Percentiles rank a stretch among this genome's conserved stretches.
Conservation (phyloP, 2,113 vertebrate species). For the Pandion haliaetus region DNA sequence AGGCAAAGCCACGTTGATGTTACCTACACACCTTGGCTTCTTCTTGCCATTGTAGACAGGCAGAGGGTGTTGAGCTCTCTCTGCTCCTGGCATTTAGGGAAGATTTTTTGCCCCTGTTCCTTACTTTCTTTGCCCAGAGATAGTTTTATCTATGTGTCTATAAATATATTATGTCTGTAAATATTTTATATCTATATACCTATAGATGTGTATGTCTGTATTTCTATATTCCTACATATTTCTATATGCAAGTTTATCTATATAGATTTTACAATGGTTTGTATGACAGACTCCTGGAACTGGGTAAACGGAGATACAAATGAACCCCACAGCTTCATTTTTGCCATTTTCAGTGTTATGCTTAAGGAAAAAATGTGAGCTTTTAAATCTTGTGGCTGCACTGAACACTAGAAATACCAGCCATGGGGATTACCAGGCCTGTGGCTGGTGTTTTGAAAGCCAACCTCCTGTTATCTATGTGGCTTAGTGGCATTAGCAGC, state of each 20-base stretch:
- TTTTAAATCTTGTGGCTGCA: not conserved
- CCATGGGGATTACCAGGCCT: not conserved
- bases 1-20: not conserved
- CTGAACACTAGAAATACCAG: not conserved
- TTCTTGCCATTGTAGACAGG: not conserved
- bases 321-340: not conserved
- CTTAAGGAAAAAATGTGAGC: not conserved
- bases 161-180: not conserved
- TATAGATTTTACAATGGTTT: not conserved
- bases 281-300: not conserved
- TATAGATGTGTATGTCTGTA: not conserved
- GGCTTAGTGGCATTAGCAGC: not conserved
- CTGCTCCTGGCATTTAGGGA: not conserved
- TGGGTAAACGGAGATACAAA: not conserved
- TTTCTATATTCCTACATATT: not conserved
- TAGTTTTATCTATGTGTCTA: not conserved
- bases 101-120: not conserved
- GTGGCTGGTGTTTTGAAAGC: not conserved
- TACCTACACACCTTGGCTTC: not conserved
- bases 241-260: not conserved
- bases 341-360: not conserved
- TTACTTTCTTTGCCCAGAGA: not conserved
- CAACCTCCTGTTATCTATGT: not conserved
- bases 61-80: not conserved
- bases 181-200: not conserved